Evolutionary conservation across 2,113 vertebrate species (phyloP).

Genomic region (Platysteira castanea): DNA sequence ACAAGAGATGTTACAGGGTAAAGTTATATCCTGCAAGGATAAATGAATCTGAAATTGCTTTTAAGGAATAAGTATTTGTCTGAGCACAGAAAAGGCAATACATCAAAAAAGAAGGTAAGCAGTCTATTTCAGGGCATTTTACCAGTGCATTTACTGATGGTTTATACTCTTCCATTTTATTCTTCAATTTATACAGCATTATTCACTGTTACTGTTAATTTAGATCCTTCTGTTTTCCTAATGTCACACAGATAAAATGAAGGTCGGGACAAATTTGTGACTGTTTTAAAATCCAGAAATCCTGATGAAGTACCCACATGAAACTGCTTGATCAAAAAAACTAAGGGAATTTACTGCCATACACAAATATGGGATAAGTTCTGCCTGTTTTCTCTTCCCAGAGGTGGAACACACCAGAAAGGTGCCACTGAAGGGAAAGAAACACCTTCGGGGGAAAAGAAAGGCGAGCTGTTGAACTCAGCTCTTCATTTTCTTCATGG

Average conservation of each 20-base stretch:
- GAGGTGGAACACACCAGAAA: not conserved
- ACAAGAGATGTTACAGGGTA: not conserved
- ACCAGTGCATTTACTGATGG: not conserved
- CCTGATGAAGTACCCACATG: not conserved
- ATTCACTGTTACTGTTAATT: not conserved
- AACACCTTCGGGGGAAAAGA: not conserved
- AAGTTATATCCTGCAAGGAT: constrained; percentile 26
- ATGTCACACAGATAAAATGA: not conserved
- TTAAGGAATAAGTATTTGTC: constrained; percentile 2
- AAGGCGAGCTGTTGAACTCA: not conserved
- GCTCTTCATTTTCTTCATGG: not conserved
- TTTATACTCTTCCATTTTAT: not conserved
- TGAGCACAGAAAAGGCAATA: not conserved
- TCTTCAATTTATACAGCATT: not conserved
- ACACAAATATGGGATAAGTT: not conserved
- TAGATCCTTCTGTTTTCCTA: not conserved
- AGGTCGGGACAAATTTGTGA: not conserved
- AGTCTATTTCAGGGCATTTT: not conserved
- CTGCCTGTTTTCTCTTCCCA: not conserved
- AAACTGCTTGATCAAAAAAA: not conserved
- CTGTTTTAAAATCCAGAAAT: not conserved
- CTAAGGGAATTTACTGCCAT: not conserved
- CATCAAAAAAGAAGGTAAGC: not conserved
- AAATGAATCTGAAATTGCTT: constrained; percentile 30
- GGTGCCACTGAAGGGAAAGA: not conserved